Percentiles rank a stretch among this genome's conserved stretches.
Evolutionary conservation across 2,797 vertebrate species (phyloP).

Genomic region (Adrianichthys oophorus): DNA sequence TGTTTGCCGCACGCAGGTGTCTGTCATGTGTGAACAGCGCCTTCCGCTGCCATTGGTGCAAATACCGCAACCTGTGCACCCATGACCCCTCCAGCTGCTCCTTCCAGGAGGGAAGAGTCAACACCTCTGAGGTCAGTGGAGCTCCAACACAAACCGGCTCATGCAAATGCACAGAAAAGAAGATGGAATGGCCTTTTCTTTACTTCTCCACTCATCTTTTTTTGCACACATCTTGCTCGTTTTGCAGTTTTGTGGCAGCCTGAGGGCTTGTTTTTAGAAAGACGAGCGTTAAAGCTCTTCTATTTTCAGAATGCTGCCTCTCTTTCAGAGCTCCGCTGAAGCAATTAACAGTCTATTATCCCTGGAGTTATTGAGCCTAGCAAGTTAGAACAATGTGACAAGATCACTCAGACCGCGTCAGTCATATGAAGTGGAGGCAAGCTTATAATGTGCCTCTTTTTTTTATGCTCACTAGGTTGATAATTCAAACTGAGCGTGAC

Average conservation of each 20-base stretch:
- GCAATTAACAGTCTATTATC: conserved; percentile 67
- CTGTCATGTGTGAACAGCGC: conserved; percentile 97
- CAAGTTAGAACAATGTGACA: conserved; percentile 49
- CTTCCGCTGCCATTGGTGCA: conserved; percentile 99
- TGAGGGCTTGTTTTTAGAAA: conserved; percentile 57
- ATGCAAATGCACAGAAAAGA: background rate
- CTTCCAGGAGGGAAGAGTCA: conserved; percentile 97
- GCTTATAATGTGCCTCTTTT: conserved; percentile 4
- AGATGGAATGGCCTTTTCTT: background rate
- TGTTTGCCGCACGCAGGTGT: conserved; percentile 80
- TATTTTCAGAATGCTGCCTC: conserved; percentile 50
- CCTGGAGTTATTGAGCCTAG: conserved; percentile 52
- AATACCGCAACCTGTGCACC: conserved; percentile 96
- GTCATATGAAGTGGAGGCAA: conserved; percentile 19
- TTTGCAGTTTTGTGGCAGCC: conserved; percentile 45
- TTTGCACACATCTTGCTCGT: conserved; percentile 37
- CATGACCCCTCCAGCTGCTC: conserved; percentile 98
- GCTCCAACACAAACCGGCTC: conserved; percentile 3
- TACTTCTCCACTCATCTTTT: conserved; percentile 4
- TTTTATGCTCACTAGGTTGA: background rate
- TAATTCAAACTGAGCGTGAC: conserved; percentile 4
- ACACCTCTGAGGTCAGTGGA: conserved; percentile 88
- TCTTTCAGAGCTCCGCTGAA: conserved; percentile 36
- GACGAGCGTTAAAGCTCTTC: conserved; percentile 52
- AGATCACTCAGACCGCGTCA: conserved; percentile 45